Percentiles rank a stretch among this genome's conserved stretches.
Evolutionary conservation across 2,797 vertebrate species (phyloP).

Genomic region (Alosa sapidissima): DNA sequence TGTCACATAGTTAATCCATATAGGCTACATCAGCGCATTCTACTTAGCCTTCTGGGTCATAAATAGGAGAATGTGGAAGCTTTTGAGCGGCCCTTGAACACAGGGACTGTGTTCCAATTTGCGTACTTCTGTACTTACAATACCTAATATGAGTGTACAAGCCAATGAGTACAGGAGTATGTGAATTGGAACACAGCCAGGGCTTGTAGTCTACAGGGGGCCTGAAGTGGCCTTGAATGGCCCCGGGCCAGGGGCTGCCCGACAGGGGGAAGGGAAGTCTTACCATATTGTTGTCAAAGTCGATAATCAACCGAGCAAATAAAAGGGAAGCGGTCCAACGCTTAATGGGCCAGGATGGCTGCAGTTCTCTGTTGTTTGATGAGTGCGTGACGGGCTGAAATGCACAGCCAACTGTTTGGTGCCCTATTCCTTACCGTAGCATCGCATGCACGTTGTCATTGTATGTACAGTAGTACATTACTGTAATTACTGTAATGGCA

Average conservation of each 20-base stretch:
- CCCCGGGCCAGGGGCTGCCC: slow-evolving; percentile 46
- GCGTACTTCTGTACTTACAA: too few species aligned
- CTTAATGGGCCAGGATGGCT: slow-evolving; percentile 18
- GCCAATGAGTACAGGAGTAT: too few species aligned
- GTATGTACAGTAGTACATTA: background rate
- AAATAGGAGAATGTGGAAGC: background rate
- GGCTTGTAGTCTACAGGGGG: slow-evolving; percentile 10
- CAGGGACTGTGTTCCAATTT: too few species aligned
- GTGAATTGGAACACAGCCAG: background rate
- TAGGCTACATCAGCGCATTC: background rate
- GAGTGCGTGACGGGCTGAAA: background rate
- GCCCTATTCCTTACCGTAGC: background rate
- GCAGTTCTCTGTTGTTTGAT: background rate
- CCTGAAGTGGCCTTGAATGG: slow-evolving; percentile 37
- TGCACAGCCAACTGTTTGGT: background rate
- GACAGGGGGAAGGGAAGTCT: slow-evolving; percentile 55
- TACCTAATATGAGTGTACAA: too few species aligned
- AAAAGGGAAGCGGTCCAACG: slow-evolving; percentile 58
- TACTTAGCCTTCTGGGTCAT: background rate
- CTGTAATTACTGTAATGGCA: background rate
- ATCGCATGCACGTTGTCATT: background rate
- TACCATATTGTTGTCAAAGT: slow-evolving; percentile 65
- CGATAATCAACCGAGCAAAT: slow-evolving; percentile 65
- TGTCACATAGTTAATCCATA: background rate
- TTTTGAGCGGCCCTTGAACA: too few species aligned